A percentile compares a stretch with the other conserved stretches of the same genome.
Evolutionary conservation across 2,888 invertebrate species (phyloP).

Genomic region (Aporophyla nigra): DNA sequence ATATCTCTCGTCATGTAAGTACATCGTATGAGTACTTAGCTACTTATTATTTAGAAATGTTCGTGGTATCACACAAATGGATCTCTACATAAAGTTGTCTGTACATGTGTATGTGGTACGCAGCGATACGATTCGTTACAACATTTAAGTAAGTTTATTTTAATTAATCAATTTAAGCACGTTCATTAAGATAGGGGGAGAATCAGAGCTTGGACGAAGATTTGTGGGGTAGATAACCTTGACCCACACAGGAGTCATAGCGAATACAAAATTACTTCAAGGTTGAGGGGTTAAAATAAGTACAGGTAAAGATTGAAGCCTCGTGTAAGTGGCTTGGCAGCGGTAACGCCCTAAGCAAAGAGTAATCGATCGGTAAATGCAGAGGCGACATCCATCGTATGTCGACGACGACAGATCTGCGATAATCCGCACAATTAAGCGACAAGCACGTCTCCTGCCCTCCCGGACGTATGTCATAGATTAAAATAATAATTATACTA

Average conservation of each 20-base stretch:
- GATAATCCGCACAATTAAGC: constrained; percentile 84
- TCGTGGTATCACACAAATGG: constrained; percentile 14
- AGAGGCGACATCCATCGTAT: constrained; percentile 66
- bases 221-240: constrained; percentile 49
- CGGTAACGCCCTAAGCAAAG: constrained; percentile 46
- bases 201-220: constrained; percentile 23
- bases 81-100: constrained; percentile 8
- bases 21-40: not conserved
- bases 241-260: constrained; percentile 22
- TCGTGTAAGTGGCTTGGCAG: constrained; percentile 35
- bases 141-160: constrained; percentile 41
- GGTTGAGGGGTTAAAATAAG: constrained; percentile 41
- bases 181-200: constrained; percentile 49
- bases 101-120: not conserved
- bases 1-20: constrained; percentile 27
- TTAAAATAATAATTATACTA: constrained; percentile 57
- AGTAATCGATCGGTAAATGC: constrained; percentile 69
- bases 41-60: constrained; percentile 17
- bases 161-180: constrained; percentile 52
- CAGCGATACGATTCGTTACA: constrained; percentile 23
- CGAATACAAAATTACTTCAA: constrained; percentile 34
- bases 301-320: constrained; percentile 46
- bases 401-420: constrained; percentile 70
- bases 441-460: constrained; percentile 75
- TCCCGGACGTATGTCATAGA: constrained; percentile 53